Conservation (phyloP, 2,888 invertebrate genomes). For the Andricus quercusramuli region DNA sequence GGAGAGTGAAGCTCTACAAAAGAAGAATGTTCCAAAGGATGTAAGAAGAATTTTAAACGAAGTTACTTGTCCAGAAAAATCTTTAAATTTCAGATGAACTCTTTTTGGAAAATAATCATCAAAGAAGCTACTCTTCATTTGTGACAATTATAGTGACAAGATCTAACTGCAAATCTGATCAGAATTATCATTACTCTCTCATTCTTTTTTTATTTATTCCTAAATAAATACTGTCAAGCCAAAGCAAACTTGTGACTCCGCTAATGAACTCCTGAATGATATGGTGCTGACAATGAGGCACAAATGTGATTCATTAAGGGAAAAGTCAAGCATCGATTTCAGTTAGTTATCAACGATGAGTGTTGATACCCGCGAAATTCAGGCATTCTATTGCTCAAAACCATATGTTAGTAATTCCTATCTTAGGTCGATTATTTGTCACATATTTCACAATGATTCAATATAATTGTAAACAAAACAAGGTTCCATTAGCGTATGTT, state of each 20-base stretch:
- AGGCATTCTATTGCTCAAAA: neutral
- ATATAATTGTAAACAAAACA: neutral
- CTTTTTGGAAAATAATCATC: neutral
- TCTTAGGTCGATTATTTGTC: neutral
- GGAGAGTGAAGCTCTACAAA: no score
- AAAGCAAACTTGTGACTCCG: neutral
- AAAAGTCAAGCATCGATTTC: neutral
- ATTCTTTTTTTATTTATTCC: neutral
- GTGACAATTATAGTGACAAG: neutral
- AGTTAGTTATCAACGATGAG: neutral
- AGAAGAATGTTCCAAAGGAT: no score
- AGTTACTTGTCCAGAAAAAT: no score
- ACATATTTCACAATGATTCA: neutral
- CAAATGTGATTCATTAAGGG: neutral
- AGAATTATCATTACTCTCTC: neutral
- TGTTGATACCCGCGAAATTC: neutral
- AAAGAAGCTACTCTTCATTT: neutral
- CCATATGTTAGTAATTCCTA: neutral
- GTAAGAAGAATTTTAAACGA: no score
- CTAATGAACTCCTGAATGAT: neutral
- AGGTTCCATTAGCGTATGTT: neutral
- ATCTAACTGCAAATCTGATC: neutral
- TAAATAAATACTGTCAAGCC: neutral
- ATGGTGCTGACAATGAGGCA: neutral
- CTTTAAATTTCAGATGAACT: no score